These are phyloP conservation scores for Xiphophorus birchmanni DNA, from an alignment of 2,797 vertebrate species.

Conservation along the genomic window DNA sequence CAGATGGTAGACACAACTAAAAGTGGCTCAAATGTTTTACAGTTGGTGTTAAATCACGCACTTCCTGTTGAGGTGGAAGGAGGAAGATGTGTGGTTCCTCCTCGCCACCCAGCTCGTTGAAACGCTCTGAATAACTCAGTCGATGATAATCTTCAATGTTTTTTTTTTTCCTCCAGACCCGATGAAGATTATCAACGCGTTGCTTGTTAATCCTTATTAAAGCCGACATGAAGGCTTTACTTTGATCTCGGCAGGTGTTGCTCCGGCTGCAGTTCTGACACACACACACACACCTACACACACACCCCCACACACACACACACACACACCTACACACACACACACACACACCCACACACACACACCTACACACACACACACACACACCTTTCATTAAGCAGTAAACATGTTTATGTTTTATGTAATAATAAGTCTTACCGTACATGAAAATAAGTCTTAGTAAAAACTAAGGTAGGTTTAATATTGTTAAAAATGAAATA, in stretches of 20 bases:
- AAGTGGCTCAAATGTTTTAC: too few species aligned
- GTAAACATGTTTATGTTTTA: background rate
- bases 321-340: background rate
- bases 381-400: background rate
- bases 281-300: background rate
- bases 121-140: background rate
- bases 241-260: conserved; percentile 26
- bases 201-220: conserved; percentile 7
- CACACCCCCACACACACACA: background rate
- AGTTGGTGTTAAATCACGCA: background rate
- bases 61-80: background rate
- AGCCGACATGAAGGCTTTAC: conserved; percentile 6
- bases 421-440: background rate
- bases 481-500: background rate
- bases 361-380: background rate
- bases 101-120: background rate
- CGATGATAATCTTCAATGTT: background rate
- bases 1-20: too few species aligned
- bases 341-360: background rate
- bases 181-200: conserved; percentile 2
- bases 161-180: background rate
- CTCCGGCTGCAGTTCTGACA: background rate
- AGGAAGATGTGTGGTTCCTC: background rate
- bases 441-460: too few species aligned
- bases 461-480: background rate